phyloP scores from a whole-genome alignment of 35 echinoderm and acorn worm genomes.

The Eucidaris tribuloides region DNA sequence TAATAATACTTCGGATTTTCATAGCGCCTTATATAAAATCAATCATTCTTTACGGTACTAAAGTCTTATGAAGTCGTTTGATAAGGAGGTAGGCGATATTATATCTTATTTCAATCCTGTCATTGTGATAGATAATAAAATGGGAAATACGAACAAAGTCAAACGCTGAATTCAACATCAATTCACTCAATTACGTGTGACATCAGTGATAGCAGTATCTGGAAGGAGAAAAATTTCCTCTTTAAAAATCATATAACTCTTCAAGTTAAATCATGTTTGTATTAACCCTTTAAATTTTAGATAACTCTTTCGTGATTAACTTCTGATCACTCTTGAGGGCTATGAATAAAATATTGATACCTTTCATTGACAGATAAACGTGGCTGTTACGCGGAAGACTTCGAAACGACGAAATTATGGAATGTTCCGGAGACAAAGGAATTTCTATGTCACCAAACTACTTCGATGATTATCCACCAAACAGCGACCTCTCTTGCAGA shows the following conservation, averaged over 20 bases:
- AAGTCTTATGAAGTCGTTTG: neutral
- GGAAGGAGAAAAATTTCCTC: too few relatives aligned
- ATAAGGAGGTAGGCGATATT: neutral
- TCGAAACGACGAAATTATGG: neutral
- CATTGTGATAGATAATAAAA: too few relatives aligned
- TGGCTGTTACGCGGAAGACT: neutral
- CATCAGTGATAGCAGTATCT: too few relatives aligned
- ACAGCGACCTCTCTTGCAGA: neutral
- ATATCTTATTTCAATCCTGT: neutral
- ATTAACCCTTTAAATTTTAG: too few relatives aligned
- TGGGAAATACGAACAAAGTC: too few relatives aligned
- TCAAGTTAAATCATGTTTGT: too few relatives aligned
- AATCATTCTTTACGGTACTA: neutral
- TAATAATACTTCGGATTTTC: neutral
- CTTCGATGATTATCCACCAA: neutral
- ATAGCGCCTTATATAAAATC: neutral
- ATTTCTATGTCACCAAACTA: neutral
- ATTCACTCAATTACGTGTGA: too few relatives aligned
- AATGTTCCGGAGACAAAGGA: neutral
- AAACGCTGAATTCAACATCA: too few relatives aligned
- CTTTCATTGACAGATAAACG: slow-evolving; percentile 1
- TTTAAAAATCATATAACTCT: too few relatives aligned
- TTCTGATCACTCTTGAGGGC: too few relatives aligned
- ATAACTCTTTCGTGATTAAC: too few relatives aligned
- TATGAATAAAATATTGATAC: too few relatives aligned